These are phyloP conservation scores for Saturnia japonica DNA, from an alignment of 2,888 invertebrate genomes.

Conservation along the genomic window DNA sequence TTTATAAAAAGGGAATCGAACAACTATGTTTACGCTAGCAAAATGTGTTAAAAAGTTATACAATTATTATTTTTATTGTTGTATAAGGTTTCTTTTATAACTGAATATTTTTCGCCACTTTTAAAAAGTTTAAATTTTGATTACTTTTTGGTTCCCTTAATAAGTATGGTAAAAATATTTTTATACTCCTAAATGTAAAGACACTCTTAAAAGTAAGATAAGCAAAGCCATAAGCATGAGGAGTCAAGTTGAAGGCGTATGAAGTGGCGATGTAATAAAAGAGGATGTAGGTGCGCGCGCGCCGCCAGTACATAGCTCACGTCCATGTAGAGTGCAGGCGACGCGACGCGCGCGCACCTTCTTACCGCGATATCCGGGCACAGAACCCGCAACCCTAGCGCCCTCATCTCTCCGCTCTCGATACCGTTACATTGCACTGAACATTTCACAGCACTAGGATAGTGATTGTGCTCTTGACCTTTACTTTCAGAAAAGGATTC, in stretches of 20 bases:
- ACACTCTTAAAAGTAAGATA: conserved; percentile 11
- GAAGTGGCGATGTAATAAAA: conserved; percentile 75
- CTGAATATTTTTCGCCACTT: too few relatives aligned
- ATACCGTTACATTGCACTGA: conserved; percentile 40
- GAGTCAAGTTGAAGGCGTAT: conserved; percentile 76
- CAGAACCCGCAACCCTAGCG: conserved; percentile 53
- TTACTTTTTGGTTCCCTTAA: too few relatives aligned
- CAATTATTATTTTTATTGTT: too few relatives aligned
- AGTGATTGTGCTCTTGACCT: conserved; percentile 68
- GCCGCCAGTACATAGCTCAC: conserved; percentile 70
- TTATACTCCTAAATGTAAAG: too few relatives aligned
- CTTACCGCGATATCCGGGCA: conserved; percentile 43
- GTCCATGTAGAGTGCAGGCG: conserved; percentile 65
- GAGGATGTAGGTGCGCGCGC: conserved; percentile 63
- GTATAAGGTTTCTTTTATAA: too few relatives aligned
- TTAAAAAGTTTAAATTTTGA: too few relatives aligned
- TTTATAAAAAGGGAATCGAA: too few relatives aligned
- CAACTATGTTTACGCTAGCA: too few relatives aligned
- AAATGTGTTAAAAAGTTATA: too few relatives aligned
- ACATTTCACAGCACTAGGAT: conserved; percentile 51
- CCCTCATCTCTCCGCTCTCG: conserved; percentile 45
- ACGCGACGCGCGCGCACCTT: conserved; percentile 45
- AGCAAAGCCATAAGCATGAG: conserved; percentile 33
- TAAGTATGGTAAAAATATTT: too few relatives aligned
- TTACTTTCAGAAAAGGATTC: conserved; percentile 45